Conservation (phyloP, 1,140 invertebrate genomes). For the Zaprionus davidi region DNA sequence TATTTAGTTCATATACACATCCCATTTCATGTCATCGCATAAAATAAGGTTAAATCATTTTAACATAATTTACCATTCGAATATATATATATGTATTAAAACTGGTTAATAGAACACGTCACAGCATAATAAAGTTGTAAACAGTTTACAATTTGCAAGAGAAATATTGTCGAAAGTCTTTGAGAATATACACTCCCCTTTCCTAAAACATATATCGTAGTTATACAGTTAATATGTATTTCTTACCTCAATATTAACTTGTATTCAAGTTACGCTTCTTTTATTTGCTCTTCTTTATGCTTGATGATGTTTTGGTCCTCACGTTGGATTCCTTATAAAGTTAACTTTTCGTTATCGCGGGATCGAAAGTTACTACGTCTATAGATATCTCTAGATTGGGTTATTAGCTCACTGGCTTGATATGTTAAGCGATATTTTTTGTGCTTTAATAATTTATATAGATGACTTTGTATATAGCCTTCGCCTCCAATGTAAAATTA, state of each 20-base stretch:
- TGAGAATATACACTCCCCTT: not conserved
- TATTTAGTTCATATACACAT: too few relatives aligned
- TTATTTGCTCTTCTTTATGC: not conserved
- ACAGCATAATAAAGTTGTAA: not conserved
- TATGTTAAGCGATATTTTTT: constrained; percentile 11
- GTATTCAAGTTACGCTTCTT: not conserved
- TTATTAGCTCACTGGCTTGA: not conserved
- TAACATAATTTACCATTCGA: too few relatives aligned
- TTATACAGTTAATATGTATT: not conserved
- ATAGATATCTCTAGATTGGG: not conserved
- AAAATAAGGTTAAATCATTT: too few relatives aligned
- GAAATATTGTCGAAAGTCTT: not conserved
- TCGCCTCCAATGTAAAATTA: constrained; percentile 54
- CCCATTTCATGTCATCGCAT: too few relatives aligned
- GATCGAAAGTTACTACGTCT: not conserved
- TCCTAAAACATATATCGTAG: too few relatives aligned
- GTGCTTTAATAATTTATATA: not conserved
- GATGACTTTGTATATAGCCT: constrained; percentile 15
- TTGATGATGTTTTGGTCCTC: not conserved
- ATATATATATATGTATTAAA: too few relatives aligned
- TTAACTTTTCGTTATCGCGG: not conserved
- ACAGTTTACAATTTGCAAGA: not conserved
- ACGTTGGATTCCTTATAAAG: not conserved
- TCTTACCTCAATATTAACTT: not conserved
- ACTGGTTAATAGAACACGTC: too few relatives aligned